A percentile compares a stretch with the other conserved stretches of the same genome.
Conservation (phyloP, 2,797 vertebrate species). For the Sebastes nivosus region DNA sequence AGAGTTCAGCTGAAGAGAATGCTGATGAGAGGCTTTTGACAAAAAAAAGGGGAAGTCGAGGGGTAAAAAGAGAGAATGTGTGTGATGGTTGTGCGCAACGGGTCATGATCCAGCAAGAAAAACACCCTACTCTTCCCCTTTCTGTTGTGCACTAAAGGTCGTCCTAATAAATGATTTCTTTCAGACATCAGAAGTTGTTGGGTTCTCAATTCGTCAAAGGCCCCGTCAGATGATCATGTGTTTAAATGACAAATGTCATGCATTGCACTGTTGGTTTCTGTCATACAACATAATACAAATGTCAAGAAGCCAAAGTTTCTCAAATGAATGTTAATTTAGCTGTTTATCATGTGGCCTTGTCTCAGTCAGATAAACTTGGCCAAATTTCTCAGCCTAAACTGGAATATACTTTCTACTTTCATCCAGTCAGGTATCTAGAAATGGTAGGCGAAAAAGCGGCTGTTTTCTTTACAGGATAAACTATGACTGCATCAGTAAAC, state of each 20-base stretch:
- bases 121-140: constrained; percentile 51
- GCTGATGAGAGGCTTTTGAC: constrained; percentile 43
- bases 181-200: background rate
- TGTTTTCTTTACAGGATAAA: background rate
- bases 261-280: background rate
- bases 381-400: background rate
- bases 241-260: background rate
- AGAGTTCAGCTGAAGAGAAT: constrained; percentile 31
- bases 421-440: background rate
- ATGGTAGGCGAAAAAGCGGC: background rate
- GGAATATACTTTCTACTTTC: background rate
- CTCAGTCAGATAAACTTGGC: background rate
- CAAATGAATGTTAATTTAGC: too few species aligned
- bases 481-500: background rate
- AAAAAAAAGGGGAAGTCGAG: constrained; percentile 70
- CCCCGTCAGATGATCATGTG: background rate
- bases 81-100: constrained; percentile 17
- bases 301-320: background rate
- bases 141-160: constrained; percentile 14
- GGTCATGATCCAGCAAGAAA: constrained; percentile 35
- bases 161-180: background rate
- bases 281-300: background rate
- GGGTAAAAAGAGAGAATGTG: constrained; percentile 1
- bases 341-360: background rate
- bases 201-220: background rate